Base-by-base conservation (phyloP, 2,797 vertebrate genomes). In the Molossus molossus region DNA sequence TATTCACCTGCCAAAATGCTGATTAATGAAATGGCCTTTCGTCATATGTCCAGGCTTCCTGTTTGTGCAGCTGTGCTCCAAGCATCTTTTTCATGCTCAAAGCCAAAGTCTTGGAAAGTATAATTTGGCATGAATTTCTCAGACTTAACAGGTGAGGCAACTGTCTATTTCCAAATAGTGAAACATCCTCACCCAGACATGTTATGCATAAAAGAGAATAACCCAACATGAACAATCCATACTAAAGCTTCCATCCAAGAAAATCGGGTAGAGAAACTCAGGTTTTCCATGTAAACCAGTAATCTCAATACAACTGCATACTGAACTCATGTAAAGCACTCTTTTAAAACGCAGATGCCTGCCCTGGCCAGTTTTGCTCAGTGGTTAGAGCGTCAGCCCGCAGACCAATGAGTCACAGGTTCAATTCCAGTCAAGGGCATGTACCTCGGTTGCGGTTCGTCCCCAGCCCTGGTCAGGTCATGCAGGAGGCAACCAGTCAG, bases 1-100 rank as follows among this genome's bases (percentile, higher is more conserved):
- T 83, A 14, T 62, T 79, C 65, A 73, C 48, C 80, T 93, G 65
- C 83, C 57, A 91, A 90, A 95, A 83, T 58, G 37, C 70, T 91
- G 80, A 90, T 72, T n/a, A 82, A 83, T 69, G 92, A 69, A 40
- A 75, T 13, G 37, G 84, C n/a, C 6, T 45, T 75, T 37, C 14
- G 7, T 55, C 67, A 10, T 40, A 29, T 40, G 55, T 93, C 65
- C 53, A 57, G 21, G 73, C 64, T 88, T 73, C 60, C 55, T 60
- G 57, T 48, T 55, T 91, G 55, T 48, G 3, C 17, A 90, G 82
- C 67, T 77, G 3, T 55, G 50, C 25, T 83, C 65, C 58, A 70
- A 29, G 18, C 77, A 70, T 73, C 73, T 55, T 87, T 90, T 85
- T 70, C 72, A 77, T 25, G 50, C 45, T 87, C 58, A 85, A 77